Conservation (phyloP, 2,797 vertebrate species). For the Melanotaenia pygmaea region DNA sequence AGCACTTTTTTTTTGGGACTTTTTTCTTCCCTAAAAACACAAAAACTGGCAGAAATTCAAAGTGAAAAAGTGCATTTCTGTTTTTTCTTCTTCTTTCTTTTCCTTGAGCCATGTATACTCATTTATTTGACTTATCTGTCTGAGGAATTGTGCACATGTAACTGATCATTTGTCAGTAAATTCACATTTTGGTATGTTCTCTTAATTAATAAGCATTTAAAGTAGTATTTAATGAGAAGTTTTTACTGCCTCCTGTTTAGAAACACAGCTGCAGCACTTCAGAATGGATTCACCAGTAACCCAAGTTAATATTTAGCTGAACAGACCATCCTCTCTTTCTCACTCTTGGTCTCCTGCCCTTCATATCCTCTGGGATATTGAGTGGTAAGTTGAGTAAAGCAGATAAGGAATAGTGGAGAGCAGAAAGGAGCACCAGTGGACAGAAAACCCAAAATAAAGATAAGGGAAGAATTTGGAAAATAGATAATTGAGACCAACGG, state of each 20-base stretch:
- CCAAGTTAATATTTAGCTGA: conserved; percentile 64
- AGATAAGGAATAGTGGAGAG: conserved; percentile 18
- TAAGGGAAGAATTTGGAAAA: background rate
- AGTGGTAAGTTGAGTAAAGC: conserved; percentile 20
- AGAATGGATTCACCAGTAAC: conserved; percentile 33
- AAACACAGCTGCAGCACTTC: conserved; percentile 2
- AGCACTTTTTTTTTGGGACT: background rate
- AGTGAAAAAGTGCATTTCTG: no score
- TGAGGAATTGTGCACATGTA: background rate
- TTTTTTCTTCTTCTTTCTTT: no score
- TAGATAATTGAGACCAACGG: background rate
- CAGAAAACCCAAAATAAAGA: background rate
- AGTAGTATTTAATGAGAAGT: background rate
- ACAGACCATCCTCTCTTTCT: conserved; percentile 41
- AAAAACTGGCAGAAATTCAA: no score
- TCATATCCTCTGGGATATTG: conserved; percentile 14
- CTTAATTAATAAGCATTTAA: background rate
- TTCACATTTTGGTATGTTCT: background rate
- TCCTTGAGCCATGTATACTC: no score
- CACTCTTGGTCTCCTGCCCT: conserved; percentile 28
- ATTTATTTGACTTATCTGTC: background rate
- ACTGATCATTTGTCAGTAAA: background rate
- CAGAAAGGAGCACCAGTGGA: conserved; percentile 9
- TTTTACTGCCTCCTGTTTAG: conserved; percentile 21
- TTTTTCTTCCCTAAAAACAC: background rate